Conservation (phyloP, 2,888 invertebrate genomes). For the Nowickia ferox region DNA sequence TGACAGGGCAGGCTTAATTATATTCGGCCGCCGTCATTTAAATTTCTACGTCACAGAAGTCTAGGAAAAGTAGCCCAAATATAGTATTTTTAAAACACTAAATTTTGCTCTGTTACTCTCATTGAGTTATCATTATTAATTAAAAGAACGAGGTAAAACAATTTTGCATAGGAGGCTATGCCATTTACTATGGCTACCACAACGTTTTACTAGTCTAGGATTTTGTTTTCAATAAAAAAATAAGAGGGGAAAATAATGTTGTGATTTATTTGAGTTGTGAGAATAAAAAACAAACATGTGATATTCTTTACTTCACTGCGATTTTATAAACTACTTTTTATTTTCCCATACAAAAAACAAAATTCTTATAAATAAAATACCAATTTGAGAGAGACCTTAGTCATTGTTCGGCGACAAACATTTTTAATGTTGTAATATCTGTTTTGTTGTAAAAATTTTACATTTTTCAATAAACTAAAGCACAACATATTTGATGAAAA, state of each 20-base stretch:
- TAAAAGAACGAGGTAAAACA: constrained; percentile 38
- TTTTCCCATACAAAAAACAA: constrained; percentile 26
- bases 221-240: constrained; percentile 49
- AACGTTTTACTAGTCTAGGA: constrained; percentile 56
- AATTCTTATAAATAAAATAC: constrained; percentile 28
- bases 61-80: background rate
- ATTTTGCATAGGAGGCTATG: constrained; percentile 47
- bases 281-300: constrained; percentile 48
- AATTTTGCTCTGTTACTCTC: constrained; percentile 6
- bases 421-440: constrained; percentile 47
- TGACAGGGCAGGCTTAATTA: no score
- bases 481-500: background rate
- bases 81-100: background rate
- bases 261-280: constrained; percentile 47
- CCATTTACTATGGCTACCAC: constrained; percentile 58
- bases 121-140: background rate
- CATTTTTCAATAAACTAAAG: background rate
- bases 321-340: constrained; percentile 36
- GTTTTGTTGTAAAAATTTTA: constrained; percentile 18
- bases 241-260: background rate
- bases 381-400: constrained; percentile 33
- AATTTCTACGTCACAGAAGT: background rate
- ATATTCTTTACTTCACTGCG: constrained; percentile 27
- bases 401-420: constrained; percentile 44
- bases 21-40: background rate